A percentile compares a stretch with the other conserved stretches of the same genome.
Evolutionary conservation across 2,113 vertebrate species (phyloP).

Genomic region (Misgurnus mizolepis): DNA sequence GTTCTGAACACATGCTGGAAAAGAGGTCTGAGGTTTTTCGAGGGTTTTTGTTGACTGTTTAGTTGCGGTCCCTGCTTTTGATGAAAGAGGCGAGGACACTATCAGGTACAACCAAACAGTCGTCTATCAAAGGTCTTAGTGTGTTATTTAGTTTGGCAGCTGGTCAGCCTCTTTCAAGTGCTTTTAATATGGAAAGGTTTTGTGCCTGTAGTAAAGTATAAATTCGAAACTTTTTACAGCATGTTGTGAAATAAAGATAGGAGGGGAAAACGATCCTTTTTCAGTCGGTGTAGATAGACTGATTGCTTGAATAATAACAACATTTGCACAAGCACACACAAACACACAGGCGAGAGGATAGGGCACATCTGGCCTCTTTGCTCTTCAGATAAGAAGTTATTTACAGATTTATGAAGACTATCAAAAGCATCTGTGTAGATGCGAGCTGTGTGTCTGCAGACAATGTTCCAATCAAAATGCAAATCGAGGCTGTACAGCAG

Average conservation of each 20-base stretch:
- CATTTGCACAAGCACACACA: conserved; percentile 32
- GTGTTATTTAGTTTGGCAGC: conserved; percentile 38
- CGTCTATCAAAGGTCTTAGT: conserved; percentile 58
- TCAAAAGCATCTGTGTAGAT: conserved; percentile 73
- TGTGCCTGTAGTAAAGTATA: background rate
- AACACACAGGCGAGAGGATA: conserved; percentile 52
- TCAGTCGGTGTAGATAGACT: conserved; percentile 28
- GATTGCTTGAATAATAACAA: conserved; percentile 23
- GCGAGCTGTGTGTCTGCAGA: conserved; percentile 69
- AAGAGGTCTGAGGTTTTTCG: conserved; percentile 54
- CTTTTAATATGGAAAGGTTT: conserved; percentile 17
- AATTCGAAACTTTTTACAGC: background rate
- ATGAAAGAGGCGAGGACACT: conserved; percentile 58
- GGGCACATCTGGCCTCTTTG: conserved; percentile 74
- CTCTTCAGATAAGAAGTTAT: conserved; percentile 76
- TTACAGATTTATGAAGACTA: conserved; percentile 76
- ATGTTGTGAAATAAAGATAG: background rate
- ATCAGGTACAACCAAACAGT: conserved; percentile 54
- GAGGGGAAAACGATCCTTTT: conserved; percentile 16
- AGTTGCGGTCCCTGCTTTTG: conserved; percentile 56
- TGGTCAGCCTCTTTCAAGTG: conserved; percentile 30
- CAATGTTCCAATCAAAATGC: conserved; percentile 79
- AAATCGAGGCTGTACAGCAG: conserved; percentile 66
- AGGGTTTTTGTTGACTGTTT: conserved; percentile 44
- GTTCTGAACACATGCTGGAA: conserved; percentile 58